phyloP scores from a whole-genome alignment of 1,140 invertebrate species.

The Pseudomyrmex concolor region DNA sequence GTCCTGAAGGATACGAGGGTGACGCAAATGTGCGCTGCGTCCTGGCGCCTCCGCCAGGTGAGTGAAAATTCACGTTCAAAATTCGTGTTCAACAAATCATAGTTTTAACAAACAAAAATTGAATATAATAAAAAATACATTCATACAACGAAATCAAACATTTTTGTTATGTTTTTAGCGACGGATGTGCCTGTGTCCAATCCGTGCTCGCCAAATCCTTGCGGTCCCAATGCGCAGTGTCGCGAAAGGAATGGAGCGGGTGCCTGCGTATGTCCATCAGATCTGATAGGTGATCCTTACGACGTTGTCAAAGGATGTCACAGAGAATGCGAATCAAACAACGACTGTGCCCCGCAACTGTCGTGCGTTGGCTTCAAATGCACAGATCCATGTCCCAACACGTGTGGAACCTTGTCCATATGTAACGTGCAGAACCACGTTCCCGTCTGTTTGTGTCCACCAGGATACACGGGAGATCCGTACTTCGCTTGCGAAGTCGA shows the following conservation, averaged over 20 bases:
- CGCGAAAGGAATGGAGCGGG: slow-evolving; percentile 90
- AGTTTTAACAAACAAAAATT: not conserved
- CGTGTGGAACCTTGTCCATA: slow-evolving; percentile 90
- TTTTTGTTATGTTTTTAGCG: slow-evolving; percentile 72
- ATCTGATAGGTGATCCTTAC: slow-evolving; percentile 92
- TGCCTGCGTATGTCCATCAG: slow-evolving; percentile 90
- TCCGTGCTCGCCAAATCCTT: slow-evolving; percentile 91
- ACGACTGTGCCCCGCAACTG: slow-evolving; percentile 89
- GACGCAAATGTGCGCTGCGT: slow-evolving; percentile 90
- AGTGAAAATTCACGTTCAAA: slow-evolving; percentile 66
- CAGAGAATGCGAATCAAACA: slow-evolving; percentile 91
- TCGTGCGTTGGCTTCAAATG: slow-evolving; percentile 92
- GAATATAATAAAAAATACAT: not conserved
- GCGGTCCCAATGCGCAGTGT: slow-evolving; percentile 92
- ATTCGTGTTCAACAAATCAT: not conserved
- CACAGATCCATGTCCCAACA: slow-evolving; percentile 90
- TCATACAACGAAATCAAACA: not conserved
- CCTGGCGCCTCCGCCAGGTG: slow-evolving; percentile 81
- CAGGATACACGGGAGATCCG: slow-evolving; percentile 91
- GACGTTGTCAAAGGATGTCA: slow-evolving; percentile 87
- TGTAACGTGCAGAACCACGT: slow-evolving; percentile 91
- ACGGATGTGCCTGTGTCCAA: slow-evolving; percentile 83
- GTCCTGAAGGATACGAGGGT: slow-evolving; percentile 90
- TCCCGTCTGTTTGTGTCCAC: slow-evolving; percentile 90
- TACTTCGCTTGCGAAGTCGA: slow-evolving; percentile 87